phyloP scores from a whole-genome alignment of 2,888 invertebrate species.

The Allygus modestus region DNA sequence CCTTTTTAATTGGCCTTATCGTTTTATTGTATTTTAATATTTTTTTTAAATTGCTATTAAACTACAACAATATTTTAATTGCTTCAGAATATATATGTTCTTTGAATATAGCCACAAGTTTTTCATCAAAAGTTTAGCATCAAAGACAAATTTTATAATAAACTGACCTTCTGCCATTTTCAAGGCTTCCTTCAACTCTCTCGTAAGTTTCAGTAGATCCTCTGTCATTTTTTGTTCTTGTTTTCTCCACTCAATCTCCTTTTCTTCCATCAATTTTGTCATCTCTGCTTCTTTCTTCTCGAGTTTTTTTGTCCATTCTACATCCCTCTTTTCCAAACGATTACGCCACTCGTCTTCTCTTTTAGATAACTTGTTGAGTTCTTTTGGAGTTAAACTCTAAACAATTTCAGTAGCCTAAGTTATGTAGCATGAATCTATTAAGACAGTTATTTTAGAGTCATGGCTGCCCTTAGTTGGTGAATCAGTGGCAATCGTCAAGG shows the following conservation, averaged over 20 bases:
- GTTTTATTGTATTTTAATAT: too few species aligned
- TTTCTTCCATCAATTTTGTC: conserved; percentile 78
- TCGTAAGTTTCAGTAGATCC: conserved; percentile 71
- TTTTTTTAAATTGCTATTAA: too few species aligned
- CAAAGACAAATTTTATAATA: neutral
- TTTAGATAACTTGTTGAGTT: conserved; percentile 68
- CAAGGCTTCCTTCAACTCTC: conserved; percentile 78
- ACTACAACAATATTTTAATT: too few species aligned
- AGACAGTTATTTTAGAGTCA: neutral
- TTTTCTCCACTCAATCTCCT: conserved; percentile 81
- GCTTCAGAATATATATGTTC: too few species aligned
- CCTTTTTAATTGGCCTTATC: too few species aligned
- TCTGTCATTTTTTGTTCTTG: conserved; percentile 71
- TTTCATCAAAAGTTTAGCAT: too few species aligned
- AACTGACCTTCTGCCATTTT: conserved; percentile 83
- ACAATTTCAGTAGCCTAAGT: too few species aligned
- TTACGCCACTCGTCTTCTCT: conserved; percentile 69
- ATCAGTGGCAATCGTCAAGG: too few species aligned
- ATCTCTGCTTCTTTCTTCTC: conserved; percentile 75
- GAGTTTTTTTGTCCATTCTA: conserved; percentile 77
- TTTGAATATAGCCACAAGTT: too few species aligned
- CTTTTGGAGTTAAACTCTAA: conserved; percentile 70
- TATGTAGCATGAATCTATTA: too few species aligned
- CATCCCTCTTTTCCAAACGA: conserved; percentile 77
- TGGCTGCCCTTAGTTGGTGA: too few species aligned